phyloP scores from a whole-genome alignment of 2,888 invertebrate species.

The Kryphioiulus occultus region DNA sequence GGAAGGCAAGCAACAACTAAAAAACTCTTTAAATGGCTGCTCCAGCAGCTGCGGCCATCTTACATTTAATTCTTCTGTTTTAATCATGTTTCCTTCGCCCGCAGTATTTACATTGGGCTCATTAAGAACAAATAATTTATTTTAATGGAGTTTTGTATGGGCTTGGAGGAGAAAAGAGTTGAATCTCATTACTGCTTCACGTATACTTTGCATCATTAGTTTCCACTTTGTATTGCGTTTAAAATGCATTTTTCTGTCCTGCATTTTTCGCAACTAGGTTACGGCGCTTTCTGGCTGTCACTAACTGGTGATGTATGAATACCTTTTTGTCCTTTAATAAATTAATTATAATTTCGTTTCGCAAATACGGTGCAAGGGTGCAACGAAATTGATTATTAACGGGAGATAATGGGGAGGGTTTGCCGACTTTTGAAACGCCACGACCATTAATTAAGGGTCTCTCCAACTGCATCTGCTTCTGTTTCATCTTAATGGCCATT shows the following conservation, averaged over 20 bases:
- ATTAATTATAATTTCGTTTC: slow-evolving; percentile 5
- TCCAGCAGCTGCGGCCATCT: neutral
- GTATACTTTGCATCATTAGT: slow-evolving; percentile 39
- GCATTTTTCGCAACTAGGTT: neutral
- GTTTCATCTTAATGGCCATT: slow-evolving; percentile 6
- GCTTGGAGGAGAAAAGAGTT: neutral
- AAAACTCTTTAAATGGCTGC: neutral
- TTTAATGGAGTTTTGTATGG: neutral
- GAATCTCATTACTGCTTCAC: slow-evolving; percentile 17
- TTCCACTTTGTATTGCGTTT: slow-evolving; percentile 33
- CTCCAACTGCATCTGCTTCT: neutral
- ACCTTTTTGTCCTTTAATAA: slow-evolving; percentile 38
- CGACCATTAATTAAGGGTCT: slow-evolving; percentile 32
- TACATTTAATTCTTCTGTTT: slow-evolving; percentile 15
- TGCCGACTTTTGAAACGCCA: slow-evolving; percentile 32
- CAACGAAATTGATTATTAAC: slow-evolving; percentile 39
- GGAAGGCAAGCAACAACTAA: neutral
- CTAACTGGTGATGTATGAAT: slow-evolving; percentile 24
- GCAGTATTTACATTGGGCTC: slow-evolving; percentile 37
- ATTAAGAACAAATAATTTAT: slow-evolving; percentile 36
- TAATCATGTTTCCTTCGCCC: slow-evolving; percentile 20
- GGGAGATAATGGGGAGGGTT: slow-evolving; percentile 36
- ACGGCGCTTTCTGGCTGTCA: neutral
- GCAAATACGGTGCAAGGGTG: slow-evolving; percentile 26
- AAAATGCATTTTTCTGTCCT: slow-evolving; percentile 39